Conservation (phyloP, 2,888 invertebrate genomes). For the Brenthis daphne region DNA sequence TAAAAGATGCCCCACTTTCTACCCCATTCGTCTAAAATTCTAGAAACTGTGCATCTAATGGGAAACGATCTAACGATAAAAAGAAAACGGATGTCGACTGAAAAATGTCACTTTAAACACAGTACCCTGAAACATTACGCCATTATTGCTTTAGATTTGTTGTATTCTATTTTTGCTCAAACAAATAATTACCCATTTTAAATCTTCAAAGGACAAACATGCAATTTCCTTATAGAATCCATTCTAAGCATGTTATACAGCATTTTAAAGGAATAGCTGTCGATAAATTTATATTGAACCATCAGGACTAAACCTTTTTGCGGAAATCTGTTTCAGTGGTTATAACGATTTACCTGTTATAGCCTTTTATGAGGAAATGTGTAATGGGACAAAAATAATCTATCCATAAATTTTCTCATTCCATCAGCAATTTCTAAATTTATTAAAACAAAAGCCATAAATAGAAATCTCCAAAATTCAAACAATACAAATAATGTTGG, state of each 20-base stretch:
- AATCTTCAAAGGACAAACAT: constrained; percentile 40
- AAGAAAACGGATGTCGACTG: constrained; percentile 19
- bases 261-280: constrained; percentile 55
- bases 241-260: constrained; percentile 49
- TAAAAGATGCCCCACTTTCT: constrained; percentile 6
- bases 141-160: constrained; percentile 29
- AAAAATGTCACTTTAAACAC: constrained; percentile 26
- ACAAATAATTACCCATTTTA: constrained; percentile 31
- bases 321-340: constrained; percentile 43
- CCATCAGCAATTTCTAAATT: too few relatives aligned
- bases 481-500: too few relatives aligned
- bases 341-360: constrained; percentile 10
- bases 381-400: neutral
- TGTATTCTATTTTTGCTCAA: constrained; percentile 26
- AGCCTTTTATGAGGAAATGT: constrained; percentile 16
- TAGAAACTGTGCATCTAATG: constrained; percentile 24
- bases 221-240: constrained; percentile 51
- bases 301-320: constrained; percentile 46
- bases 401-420: too few relatives aligned
- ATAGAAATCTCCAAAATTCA: too few relatives aligned
- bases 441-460: too few relatives aligned
- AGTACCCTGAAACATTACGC: constrained; percentile 20
- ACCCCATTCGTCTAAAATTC: constrained; percentile 13
- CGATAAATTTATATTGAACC: constrained; percentile 55
- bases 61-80: constrained; percentile 22